Evolutionary conservation across 2,888 invertebrate species (phyloP).

Genomic region (Scaptomyza reducta): DNA sequence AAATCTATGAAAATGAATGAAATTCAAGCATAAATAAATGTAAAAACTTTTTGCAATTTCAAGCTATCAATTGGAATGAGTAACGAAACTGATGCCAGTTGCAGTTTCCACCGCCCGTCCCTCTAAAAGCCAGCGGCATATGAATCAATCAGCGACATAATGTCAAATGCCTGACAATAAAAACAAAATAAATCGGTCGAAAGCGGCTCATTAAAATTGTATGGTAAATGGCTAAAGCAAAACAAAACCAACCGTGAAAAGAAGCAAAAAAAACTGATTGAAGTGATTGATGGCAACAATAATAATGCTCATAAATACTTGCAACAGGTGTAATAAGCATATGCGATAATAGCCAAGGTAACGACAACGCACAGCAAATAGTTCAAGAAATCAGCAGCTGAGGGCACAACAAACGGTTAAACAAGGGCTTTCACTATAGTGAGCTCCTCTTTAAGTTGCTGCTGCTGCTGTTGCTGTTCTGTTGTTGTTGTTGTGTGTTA

Average conservation of each 20-base stretch:
- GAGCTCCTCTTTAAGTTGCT: constrained; percentile 3
- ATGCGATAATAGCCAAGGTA: constrained; percentile 50
- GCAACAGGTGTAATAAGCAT: constrained; percentile 42
- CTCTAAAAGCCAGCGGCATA: constrained; percentile 33
- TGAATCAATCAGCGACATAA: constrained; percentile 61
- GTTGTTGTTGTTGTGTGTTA: constrained; percentile 9
- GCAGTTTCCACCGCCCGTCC: not conserved
- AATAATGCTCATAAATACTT: constrained; percentile 21
- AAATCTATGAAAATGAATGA: constrained; percentile 29
- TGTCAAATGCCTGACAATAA: constrained; percentile 48
- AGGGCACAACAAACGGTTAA: constrained; percentile 28
- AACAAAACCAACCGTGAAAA: constrained; percentile 24
- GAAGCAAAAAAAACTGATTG: constrained; percentile 25
- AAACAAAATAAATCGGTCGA: constrained; percentile 25
- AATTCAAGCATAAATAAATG: constrained; percentile 35
- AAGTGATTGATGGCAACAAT: constrained; percentile 20
- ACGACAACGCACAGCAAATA: constrained; percentile 8
- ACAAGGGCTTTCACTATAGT: constrained; percentile 60
- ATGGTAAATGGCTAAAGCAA: constrained; percentile 37
- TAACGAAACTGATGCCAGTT: constrained; percentile 5
- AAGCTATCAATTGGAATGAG: constrained; percentile 30
- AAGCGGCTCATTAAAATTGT: constrained; percentile 57
- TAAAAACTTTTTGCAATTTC: constrained; percentile 28
- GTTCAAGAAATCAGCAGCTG: constrained; percentile 21
- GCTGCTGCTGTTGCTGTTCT: constrained; percentile 2